Conservation (phyloP, 2,113 vertebrate species). For the Aspiorhynchus laticeps region DNA sequence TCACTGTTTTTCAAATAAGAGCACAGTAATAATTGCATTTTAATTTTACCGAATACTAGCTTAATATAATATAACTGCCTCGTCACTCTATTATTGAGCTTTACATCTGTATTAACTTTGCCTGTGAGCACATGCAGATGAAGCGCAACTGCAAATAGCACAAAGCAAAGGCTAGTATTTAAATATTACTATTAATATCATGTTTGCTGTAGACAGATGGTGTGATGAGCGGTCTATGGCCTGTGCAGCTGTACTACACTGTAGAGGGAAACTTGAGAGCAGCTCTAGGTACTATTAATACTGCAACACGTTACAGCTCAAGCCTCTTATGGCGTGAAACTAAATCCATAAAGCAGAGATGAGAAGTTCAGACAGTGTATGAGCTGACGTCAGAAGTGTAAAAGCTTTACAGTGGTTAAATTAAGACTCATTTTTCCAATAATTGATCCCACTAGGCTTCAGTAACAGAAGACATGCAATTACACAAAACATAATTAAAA, state of each 20-base stretch:
- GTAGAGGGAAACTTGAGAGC: conserved; percentile 61
- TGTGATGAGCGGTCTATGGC: neutral
- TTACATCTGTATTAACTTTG: neutral
- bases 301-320: conserved; percentile 36
- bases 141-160: neutral
- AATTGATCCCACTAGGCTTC: neutral
- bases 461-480: neutral
- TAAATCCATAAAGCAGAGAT: conserved; percentile 28
- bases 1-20: neutral
- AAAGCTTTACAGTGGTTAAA: conserved; percentile 1
- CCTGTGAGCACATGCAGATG: neutral
- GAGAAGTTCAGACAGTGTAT: neutral
- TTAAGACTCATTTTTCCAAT: neutral
- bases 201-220: neutral
- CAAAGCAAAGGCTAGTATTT: neutral
- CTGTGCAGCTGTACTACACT: conserved; percentile 4
- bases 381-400: neutral
- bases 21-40: neutral
- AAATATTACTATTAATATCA: neutral
- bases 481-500: conserved; percentile 2
- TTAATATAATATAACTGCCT: neutral
- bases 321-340: conserved; percentile 60
- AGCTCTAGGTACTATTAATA: conserved; percentile 63
- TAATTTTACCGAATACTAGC: neutral
- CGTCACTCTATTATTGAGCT: neutral